Conservation (phyloP, 1,140 invertebrate genomes). For the Branchinecta lindahli region DNA sequence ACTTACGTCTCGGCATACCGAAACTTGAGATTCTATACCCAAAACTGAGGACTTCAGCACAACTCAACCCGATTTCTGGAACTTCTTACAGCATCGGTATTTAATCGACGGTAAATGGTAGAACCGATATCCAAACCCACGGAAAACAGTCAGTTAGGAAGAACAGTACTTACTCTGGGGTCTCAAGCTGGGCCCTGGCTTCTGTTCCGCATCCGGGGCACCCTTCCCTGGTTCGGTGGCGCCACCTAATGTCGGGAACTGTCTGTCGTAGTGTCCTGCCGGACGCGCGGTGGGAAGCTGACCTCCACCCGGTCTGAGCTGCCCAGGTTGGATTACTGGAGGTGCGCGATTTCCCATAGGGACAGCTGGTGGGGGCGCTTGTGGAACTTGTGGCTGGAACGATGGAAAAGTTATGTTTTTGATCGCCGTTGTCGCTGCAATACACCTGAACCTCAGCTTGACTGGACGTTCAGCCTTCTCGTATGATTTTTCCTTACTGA, state of each 20-base stretch:
- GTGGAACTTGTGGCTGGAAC: not conserved
- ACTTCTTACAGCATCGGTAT: too few relatives aligned
- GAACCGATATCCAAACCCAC: not conserved
- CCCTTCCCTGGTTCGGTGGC: not conserved
- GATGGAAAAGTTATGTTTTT: too few relatives aligned
- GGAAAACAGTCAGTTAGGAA: not conserved
- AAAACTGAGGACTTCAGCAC: not conserved
- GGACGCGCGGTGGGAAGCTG: not conserved
- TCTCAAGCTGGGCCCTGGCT: not conserved
- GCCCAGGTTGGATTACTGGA: not conserved
- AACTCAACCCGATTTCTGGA: not conserved
- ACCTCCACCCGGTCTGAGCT: not conserved
- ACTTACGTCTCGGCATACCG: not conserved
- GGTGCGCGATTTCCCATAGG: not conserved
- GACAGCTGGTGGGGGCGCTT: not conserved
- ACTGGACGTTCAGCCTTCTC: too few relatives aligned
- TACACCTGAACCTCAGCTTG: too few relatives aligned
- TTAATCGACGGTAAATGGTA: too few relatives aligned
- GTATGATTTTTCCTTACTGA: too few relatives aligned
- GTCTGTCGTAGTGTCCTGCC: not conserved
- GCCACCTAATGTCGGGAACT: not conserved
- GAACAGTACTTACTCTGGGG: not conserved
- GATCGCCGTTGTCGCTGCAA: too few relatives aligned
- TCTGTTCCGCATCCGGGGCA: not conserved
- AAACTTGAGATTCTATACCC: not conserved